Evolutionary conservation across 2,797 vertebrate genomes (phyloP).

Genomic region (Tamandua tetradactyla): DNA sequence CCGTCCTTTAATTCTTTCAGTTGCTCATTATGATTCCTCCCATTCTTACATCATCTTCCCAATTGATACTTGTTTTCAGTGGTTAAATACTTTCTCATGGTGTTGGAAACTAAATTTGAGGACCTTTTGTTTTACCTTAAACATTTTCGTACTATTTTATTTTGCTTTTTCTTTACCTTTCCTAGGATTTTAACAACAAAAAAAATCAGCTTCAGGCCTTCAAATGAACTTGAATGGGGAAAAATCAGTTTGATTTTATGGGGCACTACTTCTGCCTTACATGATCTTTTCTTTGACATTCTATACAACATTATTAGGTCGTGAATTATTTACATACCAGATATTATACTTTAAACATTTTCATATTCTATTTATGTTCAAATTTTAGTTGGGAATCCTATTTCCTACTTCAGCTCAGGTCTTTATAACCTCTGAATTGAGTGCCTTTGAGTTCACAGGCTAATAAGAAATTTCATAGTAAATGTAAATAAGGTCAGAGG

Average conservation of each 20-base stretch:
- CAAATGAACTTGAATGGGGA: slow-evolving; percentile 53
- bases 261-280: slow-evolving; percentile 16
- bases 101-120: slow-evolving; percentile 40
- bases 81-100: slow-evolving; percentile 9
- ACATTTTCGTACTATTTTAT: slow-evolving; percentile 48
- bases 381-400: slow-evolving; percentile 69
- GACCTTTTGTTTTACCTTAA: slow-evolving; percentile 58
- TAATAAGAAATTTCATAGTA: slow-evolving; percentile 68
- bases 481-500: slow-evolving; percentile 74
- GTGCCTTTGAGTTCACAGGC: slow-evolving; percentile 83
- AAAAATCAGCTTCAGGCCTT: slow-evolving; percentile 61
- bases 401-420: slow-evolving; percentile 83
- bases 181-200: slow-evolving; percentile 29
- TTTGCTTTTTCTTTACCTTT: slow-evolving; percentile 50
- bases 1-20: slow-evolving; percentile 55
- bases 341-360: slow-evolving; percentile 62
- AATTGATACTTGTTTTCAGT: slow-evolving; percentile 45
- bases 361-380: slow-evolving; percentile 72
- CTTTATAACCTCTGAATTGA: slow-evolving; percentile 82
- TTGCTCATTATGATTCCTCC: slow-evolving; percentile 49
- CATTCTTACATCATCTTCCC: slow-evolving; percentile 12
- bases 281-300: slow-evolving; percentile 16
- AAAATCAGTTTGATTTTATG: slow-evolving; percentile 39
- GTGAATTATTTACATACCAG: slow-evolving; percentile 64
- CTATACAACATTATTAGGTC: slow-evolving; percentile 50